A percentile compares a stretch with the other conserved stretches of the same genome.
Evolutionary conservation across 2,797 vertebrate genomes (phyloP).

Genomic region (Momotus momota): DNA sequence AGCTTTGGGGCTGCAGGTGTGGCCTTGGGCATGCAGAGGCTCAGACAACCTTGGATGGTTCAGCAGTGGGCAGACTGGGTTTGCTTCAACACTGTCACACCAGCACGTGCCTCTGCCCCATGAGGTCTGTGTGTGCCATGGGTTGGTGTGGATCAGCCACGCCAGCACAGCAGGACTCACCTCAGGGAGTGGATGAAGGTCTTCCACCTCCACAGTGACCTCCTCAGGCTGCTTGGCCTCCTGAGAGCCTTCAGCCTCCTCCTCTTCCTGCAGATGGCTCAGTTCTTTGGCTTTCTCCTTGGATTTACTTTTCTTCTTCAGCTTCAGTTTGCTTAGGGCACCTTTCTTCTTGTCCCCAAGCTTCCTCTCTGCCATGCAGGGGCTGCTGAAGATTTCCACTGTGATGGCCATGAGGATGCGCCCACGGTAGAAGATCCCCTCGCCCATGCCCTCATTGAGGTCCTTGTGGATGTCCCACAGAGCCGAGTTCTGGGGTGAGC

Average conservation of each 20-base stretch:
- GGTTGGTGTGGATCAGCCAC: neutral
- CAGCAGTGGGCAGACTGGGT: neutral
- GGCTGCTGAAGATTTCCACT: slow-evolving; percentile 85
- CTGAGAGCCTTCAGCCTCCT: slow-evolving; percentile 15
- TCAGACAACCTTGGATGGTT: neutral
- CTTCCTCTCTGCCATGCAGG: slow-evolving; percentile 69
- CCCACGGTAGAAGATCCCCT: slow-evolving; percentile 91
- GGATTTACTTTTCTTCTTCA: slow-evolving; percentile 85
- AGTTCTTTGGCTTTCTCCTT: slow-evolving; percentile 77
- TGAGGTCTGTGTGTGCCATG: neutral
- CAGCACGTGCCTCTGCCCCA: neutral
- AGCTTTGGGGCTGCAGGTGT: neutral
- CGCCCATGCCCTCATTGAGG: slow-evolving; percentile 90
- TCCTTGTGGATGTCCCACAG: slow-evolving; percentile 87
- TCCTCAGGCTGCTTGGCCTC: slow-evolving; percentile 83
- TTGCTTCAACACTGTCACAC: neutral
- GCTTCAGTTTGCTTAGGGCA: slow-evolving; percentile 79
- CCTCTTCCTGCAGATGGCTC: slow-evolving; percentile 35
- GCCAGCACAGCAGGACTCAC: slow-evolving; percentile 64
- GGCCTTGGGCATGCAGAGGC: neutral
- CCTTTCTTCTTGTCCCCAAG: slow-evolving; percentile 71
- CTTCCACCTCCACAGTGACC: slow-evolving; percentile 88
- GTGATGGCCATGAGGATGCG: slow-evolving; percentile 86
- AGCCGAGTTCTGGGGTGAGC: slow-evolving; percentile 88
- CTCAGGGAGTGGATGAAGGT: slow-evolving; percentile 90